These are phyloP conservation scores for Ceratina japonica DNA, from an alignment of 1,140 invertebrate species.

Conservation along the genomic window DNA sequence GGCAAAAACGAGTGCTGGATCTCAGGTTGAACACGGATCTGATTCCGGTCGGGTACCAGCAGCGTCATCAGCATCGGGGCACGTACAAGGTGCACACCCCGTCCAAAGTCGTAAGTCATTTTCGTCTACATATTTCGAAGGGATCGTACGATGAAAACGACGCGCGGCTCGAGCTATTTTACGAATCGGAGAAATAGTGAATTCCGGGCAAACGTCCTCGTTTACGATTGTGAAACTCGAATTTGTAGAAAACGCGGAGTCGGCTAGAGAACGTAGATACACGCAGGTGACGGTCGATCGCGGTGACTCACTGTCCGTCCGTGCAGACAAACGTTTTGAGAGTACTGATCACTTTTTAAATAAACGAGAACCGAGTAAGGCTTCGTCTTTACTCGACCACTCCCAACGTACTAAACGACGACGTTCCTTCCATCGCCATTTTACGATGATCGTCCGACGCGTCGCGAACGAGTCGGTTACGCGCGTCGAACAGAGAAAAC, in stretches of 20 bases:
- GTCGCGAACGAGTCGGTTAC: background rate
- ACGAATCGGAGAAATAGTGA: background rate
- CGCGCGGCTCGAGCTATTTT: background rate
- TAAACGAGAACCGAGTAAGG: background rate
- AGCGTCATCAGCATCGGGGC: constrained; percentile 85
- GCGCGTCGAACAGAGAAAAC: background rate
- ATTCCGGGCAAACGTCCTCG: background rate
- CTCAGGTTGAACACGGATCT: constrained; percentile 88
- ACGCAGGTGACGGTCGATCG: constrained; percentile 59
- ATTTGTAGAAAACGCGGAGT: too few relatives aligned
- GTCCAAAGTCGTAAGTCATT: constrained; percentile 81
- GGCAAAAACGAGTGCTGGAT: constrained; percentile 85
- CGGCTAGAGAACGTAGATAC: background rate
- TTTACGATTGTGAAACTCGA: background rate
- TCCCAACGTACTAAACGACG: background rate
- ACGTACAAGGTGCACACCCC: constrained; percentile 82
- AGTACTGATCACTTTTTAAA: constrained; percentile 45
- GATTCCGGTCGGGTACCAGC: constrained; percentile 86
- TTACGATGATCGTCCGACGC: too few relatives aligned
- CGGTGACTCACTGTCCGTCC: constrained; percentile 48
- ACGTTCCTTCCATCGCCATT: background rate
- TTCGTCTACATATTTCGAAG: too few relatives aligned
- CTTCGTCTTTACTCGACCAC: constrained; percentile 15
- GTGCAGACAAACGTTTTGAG: constrained; percentile 25
- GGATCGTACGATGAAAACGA: too few relatives aligned